Evolutionary conservation across 2,888 invertebrate genomes (phyloP).

Genomic region (Drosophila mimica): DNA sequence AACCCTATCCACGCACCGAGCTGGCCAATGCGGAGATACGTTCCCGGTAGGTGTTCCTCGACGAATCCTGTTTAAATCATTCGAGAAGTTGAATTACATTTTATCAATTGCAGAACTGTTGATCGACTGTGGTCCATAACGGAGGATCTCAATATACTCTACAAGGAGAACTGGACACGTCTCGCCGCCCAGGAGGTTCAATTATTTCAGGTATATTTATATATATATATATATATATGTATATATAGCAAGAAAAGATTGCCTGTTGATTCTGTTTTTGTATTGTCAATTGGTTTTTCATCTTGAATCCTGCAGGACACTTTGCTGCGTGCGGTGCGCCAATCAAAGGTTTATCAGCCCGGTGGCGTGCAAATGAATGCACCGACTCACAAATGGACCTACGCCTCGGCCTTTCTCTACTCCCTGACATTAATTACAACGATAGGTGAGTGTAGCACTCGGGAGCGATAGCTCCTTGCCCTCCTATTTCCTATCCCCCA

Average conservation of each 20-base stretch:
- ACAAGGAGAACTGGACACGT: slow-evolving; percentile 96
- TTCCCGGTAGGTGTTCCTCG: slow-evolving; percentile 84
- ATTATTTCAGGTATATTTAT: slow-evolving; percentile 89
- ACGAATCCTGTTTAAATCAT: background rate
- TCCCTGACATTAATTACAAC: slow-evolving; percentile 97
- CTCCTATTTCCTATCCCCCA: background rate
- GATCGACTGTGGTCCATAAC: slow-evolving; percentile 94
- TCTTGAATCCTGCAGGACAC: slow-evolving; percentile 79
- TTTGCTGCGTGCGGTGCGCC: slow-evolving; percentile 84
- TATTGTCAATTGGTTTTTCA: slow-evolving; percentile 3
- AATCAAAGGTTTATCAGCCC: slow-evolving; percentile 84
- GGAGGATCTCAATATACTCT: slow-evolving; percentile 94
- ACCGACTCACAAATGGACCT: slow-evolving; percentile 92
- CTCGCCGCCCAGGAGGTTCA: slow-evolving; percentile 94
- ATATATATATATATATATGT: background rate
- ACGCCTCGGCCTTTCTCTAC: slow-evolving; percentile 96
- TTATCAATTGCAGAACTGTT: slow-evolving; percentile 87
- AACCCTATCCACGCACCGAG: slow-evolving; percentile 87
- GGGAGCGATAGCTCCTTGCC: background rate
- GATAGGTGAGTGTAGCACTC: slow-evolving; percentile 89
- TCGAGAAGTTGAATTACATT: background rate
- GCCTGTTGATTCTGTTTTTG: background rate
- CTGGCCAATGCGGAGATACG: slow-evolving; percentile 87
- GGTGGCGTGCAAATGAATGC: slow-evolving; percentile 85
- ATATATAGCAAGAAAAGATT: background rate